phyloP scores from a whole-genome alignment of 1,140 invertebrate species.

The Trichomalopsis sarcophagae region DNA sequence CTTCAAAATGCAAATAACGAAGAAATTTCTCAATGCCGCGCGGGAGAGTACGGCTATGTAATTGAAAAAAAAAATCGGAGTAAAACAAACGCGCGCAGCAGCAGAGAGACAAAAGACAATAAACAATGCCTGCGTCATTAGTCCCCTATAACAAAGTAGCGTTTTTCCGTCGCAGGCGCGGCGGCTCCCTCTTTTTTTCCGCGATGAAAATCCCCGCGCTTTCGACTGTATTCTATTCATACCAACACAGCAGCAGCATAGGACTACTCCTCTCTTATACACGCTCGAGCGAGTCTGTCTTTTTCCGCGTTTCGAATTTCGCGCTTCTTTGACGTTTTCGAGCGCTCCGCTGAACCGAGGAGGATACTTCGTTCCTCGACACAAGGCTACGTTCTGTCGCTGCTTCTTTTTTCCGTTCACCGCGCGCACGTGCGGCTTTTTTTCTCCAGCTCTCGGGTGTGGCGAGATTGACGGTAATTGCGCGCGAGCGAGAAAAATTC shows the following conservation, averaged over 20 bases:
- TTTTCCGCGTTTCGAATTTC: constrained; percentile 1
- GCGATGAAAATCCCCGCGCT: not conserved
- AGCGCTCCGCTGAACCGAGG: not conserved
- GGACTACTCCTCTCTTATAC: not conserved
- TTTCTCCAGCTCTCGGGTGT: not conserved
- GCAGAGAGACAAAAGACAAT: not conserved
- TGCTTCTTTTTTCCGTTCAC: not conserved
- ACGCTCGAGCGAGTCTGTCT: not conserved
- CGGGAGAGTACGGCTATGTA: too few relatives aligned
- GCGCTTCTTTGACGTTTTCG: not conserved
- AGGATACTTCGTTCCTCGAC: not conserved
- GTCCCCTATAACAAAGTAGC: not conserved
- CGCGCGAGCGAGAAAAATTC: not conserved
- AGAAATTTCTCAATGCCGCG: too few relatives aligned
- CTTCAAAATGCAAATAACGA: too few relatives aligned
- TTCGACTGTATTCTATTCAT: not conserved
- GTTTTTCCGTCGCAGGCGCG: not conserved
- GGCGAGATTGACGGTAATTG: not conserved
- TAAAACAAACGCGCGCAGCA: too few relatives aligned
- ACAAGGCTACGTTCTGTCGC: not conserved
- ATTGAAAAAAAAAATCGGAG: not conserved
- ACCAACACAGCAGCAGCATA: not conserved
- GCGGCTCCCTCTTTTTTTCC: not conserved
- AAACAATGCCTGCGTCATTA: not conserved
- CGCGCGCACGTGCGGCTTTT: not conserved